Evolutionary conservation across 2,797 vertebrate genomes (phyloP), one percentile per base, ranked within the genome.

Genomic region (Cyclopterus lumpus): DNA sequence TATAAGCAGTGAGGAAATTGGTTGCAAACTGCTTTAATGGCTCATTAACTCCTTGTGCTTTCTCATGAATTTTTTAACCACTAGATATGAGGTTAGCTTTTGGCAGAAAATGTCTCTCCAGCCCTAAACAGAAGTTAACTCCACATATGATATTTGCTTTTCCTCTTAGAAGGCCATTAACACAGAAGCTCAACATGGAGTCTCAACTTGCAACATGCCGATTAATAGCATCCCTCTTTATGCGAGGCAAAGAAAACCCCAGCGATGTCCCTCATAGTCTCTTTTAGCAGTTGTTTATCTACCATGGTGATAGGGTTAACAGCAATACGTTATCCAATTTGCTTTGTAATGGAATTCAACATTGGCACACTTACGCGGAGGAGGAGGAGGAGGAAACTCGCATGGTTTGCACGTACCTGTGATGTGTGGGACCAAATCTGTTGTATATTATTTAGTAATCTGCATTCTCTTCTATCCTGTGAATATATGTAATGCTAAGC

Each of bases 41-140:
- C 48, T 72, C 57, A 71, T 71, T 64, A 53, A 14, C 24, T 59
- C 24, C 38, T 15, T 40, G n/a, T 54, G 54, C 62, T 30, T 70
- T 66, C 22, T 57, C 58, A 36, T 67, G 30, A 64, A 54, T 79
- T 58, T 58, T 67, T 16, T 42, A 62, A 61, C 12, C 67, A 20
- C 24, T 28, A 71, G 18, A 55, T 57, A 46, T 28, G 24, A 71
- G 36, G 51, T 63, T 30, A 46, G 44, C 46, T 42, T 65, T 54
- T 2, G 0, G 3, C 28, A 60, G 73, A 44, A 30, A 44, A 26
- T 49, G 26, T 49, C 12, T 66, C 9, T 51, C 40, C 16, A 69
- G 9, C 9, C 16, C 18, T 11, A 36, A 53, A 22, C 44, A 69
- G 12, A 59, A 67, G 46, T 18, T 46, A 28, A 34, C n/a, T 34